Conservation (phyloP, 2,888 invertebrate genomes). For the Drosophila nigricruria region DNA sequence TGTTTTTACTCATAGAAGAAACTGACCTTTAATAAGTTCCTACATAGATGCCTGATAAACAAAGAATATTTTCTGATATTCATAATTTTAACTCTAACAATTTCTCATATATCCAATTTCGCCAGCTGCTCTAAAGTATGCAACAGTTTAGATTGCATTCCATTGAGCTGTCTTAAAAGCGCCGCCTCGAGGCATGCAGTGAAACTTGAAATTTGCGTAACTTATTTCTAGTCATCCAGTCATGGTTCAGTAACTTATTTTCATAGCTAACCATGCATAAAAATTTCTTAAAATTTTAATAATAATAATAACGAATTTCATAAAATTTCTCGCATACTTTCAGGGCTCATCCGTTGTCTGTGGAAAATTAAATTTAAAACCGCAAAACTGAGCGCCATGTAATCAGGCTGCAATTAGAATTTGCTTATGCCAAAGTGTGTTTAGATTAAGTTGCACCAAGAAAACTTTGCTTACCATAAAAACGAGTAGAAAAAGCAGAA, state of each 20-base stretch:
- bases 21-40: neutral
- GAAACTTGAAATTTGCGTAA: neutral
- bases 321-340: slow-evolving; percentile 21
- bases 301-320: neutral
- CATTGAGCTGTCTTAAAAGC: neutral
- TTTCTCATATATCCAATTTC: neutral
- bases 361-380: slow-evolving; percentile 26
- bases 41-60: neutral
- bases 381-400: slow-evolving; percentile 28
- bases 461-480: neutral
- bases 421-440: slow-evolving; percentile 13
- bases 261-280: neutral
- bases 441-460: slow-evolving; percentile 9
- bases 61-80: neutral
- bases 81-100: neutral
- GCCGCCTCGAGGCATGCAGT: neutral
- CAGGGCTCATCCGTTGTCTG: slow-evolving; percentile 33
- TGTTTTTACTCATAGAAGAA: too few relatives aligned
- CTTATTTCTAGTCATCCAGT: neutral
- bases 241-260: neutral
- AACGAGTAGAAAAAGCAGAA: neutral
- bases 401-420: slow-evolving; percentile 36
- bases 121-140: neutral
- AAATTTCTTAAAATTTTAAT: neutral
- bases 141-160: neutral